These are phyloP conservation scores for Drosophila stalkeri DNA, from an alignment of 2,888 invertebrate species.

Conservation along the genomic window DNA sequence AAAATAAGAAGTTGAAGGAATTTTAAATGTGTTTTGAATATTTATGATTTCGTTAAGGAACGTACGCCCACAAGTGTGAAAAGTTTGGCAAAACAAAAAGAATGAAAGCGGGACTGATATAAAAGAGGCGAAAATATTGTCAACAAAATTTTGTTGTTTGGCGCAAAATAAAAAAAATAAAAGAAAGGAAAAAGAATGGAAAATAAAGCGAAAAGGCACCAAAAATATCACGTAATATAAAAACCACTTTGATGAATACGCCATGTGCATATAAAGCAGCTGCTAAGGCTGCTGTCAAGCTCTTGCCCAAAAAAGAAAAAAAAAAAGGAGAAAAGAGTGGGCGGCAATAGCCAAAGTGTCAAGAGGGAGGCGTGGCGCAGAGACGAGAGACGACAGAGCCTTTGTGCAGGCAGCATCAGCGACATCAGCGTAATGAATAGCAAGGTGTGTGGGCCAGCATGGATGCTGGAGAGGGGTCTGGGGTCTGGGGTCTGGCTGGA, in stretches of 20 bases:
- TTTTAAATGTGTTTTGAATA: conserved; percentile 81
- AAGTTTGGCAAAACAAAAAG: conserved; percentile 43
- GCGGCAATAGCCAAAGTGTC: conserved; percentile 47
- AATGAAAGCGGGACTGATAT: conserved; percentile 34
- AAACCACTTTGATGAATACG: conserved; percentile 83
- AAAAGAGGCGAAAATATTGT: conserved; percentile 62
- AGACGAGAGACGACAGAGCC: conserved; percentile 7
- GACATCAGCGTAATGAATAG: conserved; percentile 60
- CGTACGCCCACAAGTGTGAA: conserved; percentile 53
- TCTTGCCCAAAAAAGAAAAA: conserved; percentile 43
- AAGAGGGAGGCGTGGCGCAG: conserved; percentile 52
- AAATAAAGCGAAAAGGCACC: conserved; percentile 64
- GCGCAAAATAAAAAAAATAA: conserved; percentile 26
- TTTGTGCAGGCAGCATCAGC: conserved; percentile 23
- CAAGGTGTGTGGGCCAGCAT: conserved; percentile 38
- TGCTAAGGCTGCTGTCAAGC: conserved; percentile 40
- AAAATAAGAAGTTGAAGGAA: conserved; percentile 44
- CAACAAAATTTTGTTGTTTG: conserved; percentile 75
- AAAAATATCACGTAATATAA: conserved; percentile 81
- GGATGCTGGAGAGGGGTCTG: conserved; percentile 2
- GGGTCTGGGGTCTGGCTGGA: conserved; percentile 3
- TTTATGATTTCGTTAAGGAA: conserved; percentile 65
- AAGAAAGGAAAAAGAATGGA: conserved; percentile 25
- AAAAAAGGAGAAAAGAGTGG: neutral
- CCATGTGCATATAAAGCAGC: conserved; percentile 80